A percentile compares a stretch with the other conserved stretches of the same genome.
Conservation (phyloP, 2,113 vertebrate species). For the Xiphophorus maculatus region DNA sequence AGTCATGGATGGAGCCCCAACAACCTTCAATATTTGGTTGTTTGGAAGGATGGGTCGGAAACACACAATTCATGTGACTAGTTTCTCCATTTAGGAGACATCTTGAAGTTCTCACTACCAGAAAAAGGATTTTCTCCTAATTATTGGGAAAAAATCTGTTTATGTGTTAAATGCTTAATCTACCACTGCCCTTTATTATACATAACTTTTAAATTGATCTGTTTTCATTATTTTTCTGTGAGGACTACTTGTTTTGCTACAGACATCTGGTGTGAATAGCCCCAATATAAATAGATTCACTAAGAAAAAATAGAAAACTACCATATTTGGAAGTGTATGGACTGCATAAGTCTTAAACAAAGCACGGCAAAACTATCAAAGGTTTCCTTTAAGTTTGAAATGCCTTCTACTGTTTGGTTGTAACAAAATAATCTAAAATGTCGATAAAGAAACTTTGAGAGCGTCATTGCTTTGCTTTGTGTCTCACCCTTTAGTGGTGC, state of each 20-base stretch:
- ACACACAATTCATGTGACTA: neutral
- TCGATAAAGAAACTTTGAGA: neutral
- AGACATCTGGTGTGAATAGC: neutral
- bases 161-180: no score
- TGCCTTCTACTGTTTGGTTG: neutral
- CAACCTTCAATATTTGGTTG: neutral
- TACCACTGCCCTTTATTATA: no score
- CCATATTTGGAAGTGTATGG: neutral
- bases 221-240: no score
- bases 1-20: neutral
- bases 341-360: neutral
- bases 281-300: neutral
- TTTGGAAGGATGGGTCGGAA: neutral
- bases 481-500: slow-evolving; percentile 89
- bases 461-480: neutral
- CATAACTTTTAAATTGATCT: no score
- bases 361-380: neutral
- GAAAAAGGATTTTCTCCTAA: no score
- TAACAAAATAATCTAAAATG: neutral
- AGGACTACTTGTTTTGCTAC: neutral
- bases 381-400: neutral
- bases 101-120: no score
- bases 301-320: neutral
- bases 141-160: no score
- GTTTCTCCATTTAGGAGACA: neutral